Evolutionary conservation across 2,113 vertebrate species (phyloP).

Genomic region (Atrichornis clamosus): DNA sequence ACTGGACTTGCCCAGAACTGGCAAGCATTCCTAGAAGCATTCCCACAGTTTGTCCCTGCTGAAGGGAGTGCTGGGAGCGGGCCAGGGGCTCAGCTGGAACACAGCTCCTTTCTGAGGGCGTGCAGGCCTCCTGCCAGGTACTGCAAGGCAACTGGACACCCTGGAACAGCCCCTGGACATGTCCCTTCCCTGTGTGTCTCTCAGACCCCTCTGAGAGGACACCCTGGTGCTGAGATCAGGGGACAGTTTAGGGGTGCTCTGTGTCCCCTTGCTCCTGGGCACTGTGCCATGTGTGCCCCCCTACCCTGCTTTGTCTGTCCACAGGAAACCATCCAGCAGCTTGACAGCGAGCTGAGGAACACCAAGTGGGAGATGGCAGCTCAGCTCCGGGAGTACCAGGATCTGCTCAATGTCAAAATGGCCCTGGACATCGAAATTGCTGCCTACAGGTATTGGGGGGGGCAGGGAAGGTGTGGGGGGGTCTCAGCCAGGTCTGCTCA

Average conservation of each 20-base stretch:
- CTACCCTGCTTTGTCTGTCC: not conserved
- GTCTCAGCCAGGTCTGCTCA: not conserved
- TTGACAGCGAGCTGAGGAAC: slow-evolving; percentile 87
- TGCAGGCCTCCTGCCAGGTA: not conserved
- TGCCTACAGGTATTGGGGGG: slow-evolving; percentile 83
- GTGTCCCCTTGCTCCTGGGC: not conserved
- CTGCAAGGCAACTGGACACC: not conserved
- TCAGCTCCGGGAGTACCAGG: slow-evolving; percentile 92
- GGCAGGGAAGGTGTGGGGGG: not conserved
- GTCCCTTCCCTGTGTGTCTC: not conserved
- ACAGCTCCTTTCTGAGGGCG: not conserved
- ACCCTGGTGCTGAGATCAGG: not conserved
- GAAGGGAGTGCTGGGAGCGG: not conserved
- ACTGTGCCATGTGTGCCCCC: not conserved
- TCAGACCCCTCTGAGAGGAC: not conserved
- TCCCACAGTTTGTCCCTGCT: not conserved
- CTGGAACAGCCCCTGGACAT: too few species aligned
- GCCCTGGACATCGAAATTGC: slow-evolving; percentile 95
- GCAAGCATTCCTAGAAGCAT: fast-evolving
- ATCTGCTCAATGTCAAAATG: slow-evolving; percentile 96
- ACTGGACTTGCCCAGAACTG: not conserved
- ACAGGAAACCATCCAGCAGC: slow-evolving; percentile 89
- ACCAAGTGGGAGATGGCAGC: slow-evolving; percentile 96
- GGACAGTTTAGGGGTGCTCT: not conserved
- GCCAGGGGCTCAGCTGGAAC: not conserved